A percentile compares a stretch with the other conserved stretches of the same genome.
Conservation (phyloP, 2,888 invertebrate genomes). For the Xestobium rufovillosum region DNA sequence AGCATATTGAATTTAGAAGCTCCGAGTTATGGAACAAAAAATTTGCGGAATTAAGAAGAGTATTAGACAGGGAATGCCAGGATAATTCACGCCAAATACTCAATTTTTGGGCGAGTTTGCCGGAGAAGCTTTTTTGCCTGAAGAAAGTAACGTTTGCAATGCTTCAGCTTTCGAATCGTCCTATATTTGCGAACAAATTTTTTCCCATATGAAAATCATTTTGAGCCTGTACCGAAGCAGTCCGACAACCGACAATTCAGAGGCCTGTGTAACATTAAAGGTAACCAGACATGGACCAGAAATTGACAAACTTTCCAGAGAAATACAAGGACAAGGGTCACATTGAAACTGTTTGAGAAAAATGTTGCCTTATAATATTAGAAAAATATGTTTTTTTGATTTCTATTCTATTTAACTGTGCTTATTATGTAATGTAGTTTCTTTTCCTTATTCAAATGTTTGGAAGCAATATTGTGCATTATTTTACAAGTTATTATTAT, state of each 20-base stretch:
- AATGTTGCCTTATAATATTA: no score
- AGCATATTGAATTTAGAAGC: slow-evolving; percentile 13
- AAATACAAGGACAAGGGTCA: slow-evolving; percentile 13
- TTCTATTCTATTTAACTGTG: no score
- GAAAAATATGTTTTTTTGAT: slow-evolving; percentile 3
- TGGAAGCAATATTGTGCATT: no score
- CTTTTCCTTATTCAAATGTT: no score
- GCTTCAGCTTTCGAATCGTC: slow-evolving; percentile 12
- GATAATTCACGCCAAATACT: slow-evolving; percentile 12
- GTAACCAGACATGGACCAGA: slow-evolving; percentile 13
- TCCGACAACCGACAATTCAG: slow-evolving; percentile 12
- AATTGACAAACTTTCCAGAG: slow-evolving; percentile 13
- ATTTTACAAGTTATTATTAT: no score
- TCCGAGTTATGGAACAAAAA: slow-evolving; percentile 14
- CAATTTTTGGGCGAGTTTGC: slow-evolving; percentile 13
- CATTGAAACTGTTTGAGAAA: slow-evolving; percentile 13
- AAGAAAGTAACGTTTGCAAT: slow-evolving; percentile 13
- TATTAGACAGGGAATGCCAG: slow-evolving; percentile 10
- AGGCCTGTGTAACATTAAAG: slow-evolving; percentile 14
- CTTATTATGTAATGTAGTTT: no score
- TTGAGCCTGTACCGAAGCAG: slow-evolving; percentile 13
- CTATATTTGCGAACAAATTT: slow-evolving; percentile 14
- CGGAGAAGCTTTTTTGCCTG: slow-evolving; percentile 10
- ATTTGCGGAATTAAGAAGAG: slow-evolving; percentile 13
- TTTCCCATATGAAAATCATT: slow-evolving; percentile 15